A percentile compares a stretch with the other conserved stretches of the same genome.
Evolutionary conservation across 2,113 vertebrate genomes (phyloP).

Genomic region (Fukomys damarensis): DNA sequence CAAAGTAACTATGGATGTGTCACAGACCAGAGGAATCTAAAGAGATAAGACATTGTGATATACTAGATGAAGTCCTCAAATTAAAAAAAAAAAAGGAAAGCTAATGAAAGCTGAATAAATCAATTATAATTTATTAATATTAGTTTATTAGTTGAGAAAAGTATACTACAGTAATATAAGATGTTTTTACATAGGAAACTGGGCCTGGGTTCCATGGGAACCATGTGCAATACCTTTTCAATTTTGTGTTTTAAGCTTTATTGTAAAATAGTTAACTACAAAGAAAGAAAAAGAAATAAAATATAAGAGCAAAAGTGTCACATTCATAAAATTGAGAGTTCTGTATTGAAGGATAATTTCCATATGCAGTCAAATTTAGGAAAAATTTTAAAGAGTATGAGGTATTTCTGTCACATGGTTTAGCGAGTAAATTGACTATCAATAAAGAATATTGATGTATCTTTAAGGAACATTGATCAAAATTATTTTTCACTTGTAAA

Average conservation of each 20-base stretch:
- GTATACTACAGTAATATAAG: background rate
- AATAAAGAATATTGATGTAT: background rate
- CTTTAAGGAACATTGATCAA: background rate
- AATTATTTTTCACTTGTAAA: slow-evolving; percentile 32
- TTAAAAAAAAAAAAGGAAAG: background rate
- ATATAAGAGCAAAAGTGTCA: background rate
- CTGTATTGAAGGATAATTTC: slow-evolving; percentile 31
- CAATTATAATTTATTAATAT: background rate
- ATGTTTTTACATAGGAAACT: background rate
- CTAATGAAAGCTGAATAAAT: background rate
- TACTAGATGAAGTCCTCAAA: background rate
- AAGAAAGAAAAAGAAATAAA: slow-evolving; percentile 6
- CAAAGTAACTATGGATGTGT: background rate
- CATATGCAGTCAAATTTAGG: background rate
- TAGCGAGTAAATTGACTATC: background rate
- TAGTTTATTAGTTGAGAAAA: background rate
- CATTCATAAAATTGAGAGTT: background rate
- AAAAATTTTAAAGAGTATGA: background rate
- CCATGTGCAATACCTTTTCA: background rate
- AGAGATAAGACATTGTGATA: background rate
- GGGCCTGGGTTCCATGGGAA: background rate
- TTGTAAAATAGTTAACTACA: slow-evolving; percentile 10
- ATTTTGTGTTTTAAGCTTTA: background rate
- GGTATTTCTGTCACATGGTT: background rate
- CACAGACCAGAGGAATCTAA: background rate